Percentiles rank a stretch among this genome's conserved stretches.
Evolutionary conservation across 1,140 invertebrate genomes (phyloP).

Genomic region (Drosophila sp.): DNA sequence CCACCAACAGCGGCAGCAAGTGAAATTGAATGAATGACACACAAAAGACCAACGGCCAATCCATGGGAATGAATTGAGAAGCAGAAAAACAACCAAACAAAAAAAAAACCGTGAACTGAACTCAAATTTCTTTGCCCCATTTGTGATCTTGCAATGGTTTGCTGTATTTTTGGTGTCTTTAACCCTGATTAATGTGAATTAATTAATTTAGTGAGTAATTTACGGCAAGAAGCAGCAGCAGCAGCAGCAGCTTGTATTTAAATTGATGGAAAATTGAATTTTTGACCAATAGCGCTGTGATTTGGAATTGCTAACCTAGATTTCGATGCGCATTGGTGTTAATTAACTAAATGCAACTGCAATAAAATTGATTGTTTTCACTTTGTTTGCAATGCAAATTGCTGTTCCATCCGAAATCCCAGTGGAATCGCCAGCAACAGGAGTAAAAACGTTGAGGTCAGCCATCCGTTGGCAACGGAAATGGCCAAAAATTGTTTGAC

Average conservation of each 20-base stretch:
- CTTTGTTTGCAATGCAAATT: slow-evolving; percentile 81
- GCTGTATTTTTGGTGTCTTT: slow-evolving; percentile 50
- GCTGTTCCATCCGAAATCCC: slow-evolving; percentile 60
- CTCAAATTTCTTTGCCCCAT: slow-evolving; percentile 30
- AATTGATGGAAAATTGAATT: slow-evolving; percentile 41
- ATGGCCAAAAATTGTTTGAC: slow-evolving; percentile 71
- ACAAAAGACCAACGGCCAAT: slow-evolving; percentile 25
- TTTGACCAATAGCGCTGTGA: slow-evolving; percentile 21
- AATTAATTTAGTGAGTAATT: slow-evolving; percentile 76
- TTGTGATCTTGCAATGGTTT: slow-evolving; percentile 62
- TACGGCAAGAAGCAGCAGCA: slow-evolving; percentile 23
- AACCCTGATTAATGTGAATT: slow-evolving; percentile 74
- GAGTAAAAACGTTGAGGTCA: slow-evolving; percentile 65
- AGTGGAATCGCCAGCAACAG: neutral
- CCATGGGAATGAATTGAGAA: slow-evolving; percentile 30
- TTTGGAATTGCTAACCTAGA: slow-evolving; percentile 21
- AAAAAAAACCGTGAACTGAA: slow-evolving; percentile 26
- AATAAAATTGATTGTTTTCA: slow-evolving; percentile 82
- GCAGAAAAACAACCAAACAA: neutral
- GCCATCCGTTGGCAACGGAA: slow-evolving; percentile 48
- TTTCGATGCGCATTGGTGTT: slow-evolving; percentile 67
- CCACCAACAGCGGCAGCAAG: slow-evolving; percentile 16
- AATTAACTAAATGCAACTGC: slow-evolving; percentile 81
- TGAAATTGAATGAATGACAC: slow-evolving; percentile 61
- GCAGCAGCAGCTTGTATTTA: neutral